A percentile compares a stretch with the other conserved stretches of the same genome.
phyloP scores from a whole-genome alignment of 2,797 vertebrate genomes.

The Pangasius sanitwongsei region DNA sequence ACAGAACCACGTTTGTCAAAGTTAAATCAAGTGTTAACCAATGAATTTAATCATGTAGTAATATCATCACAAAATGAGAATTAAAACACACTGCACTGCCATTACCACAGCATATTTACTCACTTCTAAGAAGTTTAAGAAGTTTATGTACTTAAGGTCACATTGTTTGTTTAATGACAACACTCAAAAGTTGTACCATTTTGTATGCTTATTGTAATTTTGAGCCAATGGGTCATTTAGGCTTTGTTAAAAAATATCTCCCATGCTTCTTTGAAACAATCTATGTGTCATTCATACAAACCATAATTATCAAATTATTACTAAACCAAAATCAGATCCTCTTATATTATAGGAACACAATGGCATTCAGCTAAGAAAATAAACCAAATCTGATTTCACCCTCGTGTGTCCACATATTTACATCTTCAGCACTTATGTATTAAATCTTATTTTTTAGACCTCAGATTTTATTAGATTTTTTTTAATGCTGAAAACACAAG shows the following conservation, averaged over 20 bases:
- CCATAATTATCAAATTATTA: background rate
- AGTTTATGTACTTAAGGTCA: background rate
- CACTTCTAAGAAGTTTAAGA: background rate
- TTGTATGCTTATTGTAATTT: background rate
- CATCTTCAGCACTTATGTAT: background rate
- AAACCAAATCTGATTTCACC: background rate
- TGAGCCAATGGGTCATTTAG: background rate
- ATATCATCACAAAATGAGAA: background rate
- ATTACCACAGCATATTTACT: background rate
- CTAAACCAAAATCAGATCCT: background rate
- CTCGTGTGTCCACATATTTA: background rate
- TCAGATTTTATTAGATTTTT: background rate
- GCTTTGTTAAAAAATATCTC: background rate
- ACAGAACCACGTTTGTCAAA: background rate
- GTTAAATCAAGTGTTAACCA: background rate
- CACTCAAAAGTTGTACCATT: background rate
- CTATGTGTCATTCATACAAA: background rate
- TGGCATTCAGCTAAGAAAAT: background rate
- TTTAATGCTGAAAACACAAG: background rate
- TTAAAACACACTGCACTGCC: background rate
- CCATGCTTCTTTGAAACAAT: background rate
- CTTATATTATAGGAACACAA: background rate
- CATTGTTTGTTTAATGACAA: background rate
- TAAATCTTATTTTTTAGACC: background rate
- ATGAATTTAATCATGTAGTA: background rate